These are phyloP conservation scores for Carcinoscorpius rotundicauda DNA, from an alignment of 1,140 invertebrate genomes.

Conservation along the genomic window DNA sequence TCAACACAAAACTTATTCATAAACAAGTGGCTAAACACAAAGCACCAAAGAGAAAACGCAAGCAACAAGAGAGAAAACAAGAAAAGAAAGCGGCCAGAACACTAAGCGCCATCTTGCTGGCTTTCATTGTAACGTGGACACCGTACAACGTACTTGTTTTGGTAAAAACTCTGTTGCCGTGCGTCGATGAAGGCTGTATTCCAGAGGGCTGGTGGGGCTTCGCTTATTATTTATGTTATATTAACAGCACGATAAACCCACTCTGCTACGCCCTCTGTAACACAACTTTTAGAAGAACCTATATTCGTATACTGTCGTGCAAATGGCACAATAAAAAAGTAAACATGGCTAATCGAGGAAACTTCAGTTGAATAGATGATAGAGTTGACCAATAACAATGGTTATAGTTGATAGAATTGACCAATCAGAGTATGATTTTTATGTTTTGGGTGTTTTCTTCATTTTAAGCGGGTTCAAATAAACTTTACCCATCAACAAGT, in stretches of 20 bases:
- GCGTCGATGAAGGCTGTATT: slow-evolving; percentile 48
- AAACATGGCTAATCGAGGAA: slow-evolving; percentile 17
- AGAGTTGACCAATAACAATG: too few relatives aligned
- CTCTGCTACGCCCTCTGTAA: slow-evolving; percentile 97
- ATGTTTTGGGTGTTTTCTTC: too few relatives aligned
- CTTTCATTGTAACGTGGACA: slow-evolving; percentile 98
- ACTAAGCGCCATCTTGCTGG: slow-evolving; percentile 87
- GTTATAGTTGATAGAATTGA: too few relatives aligned
- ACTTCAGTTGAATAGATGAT: slow-evolving; percentile 18
- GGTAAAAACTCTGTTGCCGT: slow-evolving; percentile 79
- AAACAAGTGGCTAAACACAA: slow-evolving; percentile 47
- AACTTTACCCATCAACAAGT: too few relatives aligned
- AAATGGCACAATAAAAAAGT: slow-evolving; percentile 50
- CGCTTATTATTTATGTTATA: slow-evolving; percentile 97
- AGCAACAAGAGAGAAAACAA: slow-evolving; percentile 89
- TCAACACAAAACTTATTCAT: slow-evolving; percentile 72
- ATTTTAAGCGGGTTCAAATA: too few relatives aligned
- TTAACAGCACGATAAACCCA: slow-evolving; percentile 55
- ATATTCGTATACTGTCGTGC: slow-evolving; percentile 88
- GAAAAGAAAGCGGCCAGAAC: slow-evolving; percentile 99
- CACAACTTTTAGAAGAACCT: slow-evolving; percentile 89
- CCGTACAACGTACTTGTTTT: slow-evolving; percentile 94
- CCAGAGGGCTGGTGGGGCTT: slow-evolving; percentile 85
- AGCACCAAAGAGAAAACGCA: slow-evolving; percentile 50
- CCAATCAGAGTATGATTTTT: too few relatives aligned